phyloP scores from a whole-genome alignment of 1,140 invertebrate species.

The Cotesia typhae region DNA sequence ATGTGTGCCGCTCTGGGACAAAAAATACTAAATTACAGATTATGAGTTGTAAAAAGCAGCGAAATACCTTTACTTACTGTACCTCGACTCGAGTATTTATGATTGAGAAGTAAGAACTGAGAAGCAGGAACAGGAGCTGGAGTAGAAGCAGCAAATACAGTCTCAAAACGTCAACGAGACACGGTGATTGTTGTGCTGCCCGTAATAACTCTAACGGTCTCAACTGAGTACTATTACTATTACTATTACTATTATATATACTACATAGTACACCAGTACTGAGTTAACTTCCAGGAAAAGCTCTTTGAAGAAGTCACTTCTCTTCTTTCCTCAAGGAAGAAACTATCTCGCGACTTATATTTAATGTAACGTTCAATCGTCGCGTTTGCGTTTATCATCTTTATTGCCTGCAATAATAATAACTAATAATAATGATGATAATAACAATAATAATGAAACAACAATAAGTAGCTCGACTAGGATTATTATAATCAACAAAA shows the following conservation, averaged over 20 bases:
- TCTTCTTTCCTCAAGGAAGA: constrained; percentile 25
- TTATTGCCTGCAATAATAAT: too few species aligned
- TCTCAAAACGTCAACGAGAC: constrained; percentile 36
- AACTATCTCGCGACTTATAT: constrained; percentile 18
- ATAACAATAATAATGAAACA: too few species aligned
- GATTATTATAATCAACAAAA: too few species aligned
- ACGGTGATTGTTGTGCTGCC: constrained; percentile 32
- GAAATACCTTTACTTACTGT: too few species aligned
- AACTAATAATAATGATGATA: too few species aligned
- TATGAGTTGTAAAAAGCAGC: too few species aligned
- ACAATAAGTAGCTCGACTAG: too few species aligned
- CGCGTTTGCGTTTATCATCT: constrained; percentile 12
- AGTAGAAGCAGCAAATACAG: constrained; percentile 3
- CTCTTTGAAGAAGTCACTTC: constrained; percentile 28
- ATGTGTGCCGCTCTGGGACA: too few species aligned
- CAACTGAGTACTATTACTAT: too few species aligned
- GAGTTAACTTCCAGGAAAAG: constrained; percentile 11
- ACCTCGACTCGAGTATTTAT: not conserved
- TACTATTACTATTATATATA: too few species aligned
- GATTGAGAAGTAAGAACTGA: constrained; percentile 10
- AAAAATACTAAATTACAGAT: too few species aligned
- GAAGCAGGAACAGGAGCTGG: constrained; percentile 1
- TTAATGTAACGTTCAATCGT: not conserved
- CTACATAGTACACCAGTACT: too few species aligned
- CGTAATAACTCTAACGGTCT: constrained; percentile 38